Evolutionary conservation across 2,888 invertebrate species (phyloP).

Genomic region (Tridacna gigas): DNA sequence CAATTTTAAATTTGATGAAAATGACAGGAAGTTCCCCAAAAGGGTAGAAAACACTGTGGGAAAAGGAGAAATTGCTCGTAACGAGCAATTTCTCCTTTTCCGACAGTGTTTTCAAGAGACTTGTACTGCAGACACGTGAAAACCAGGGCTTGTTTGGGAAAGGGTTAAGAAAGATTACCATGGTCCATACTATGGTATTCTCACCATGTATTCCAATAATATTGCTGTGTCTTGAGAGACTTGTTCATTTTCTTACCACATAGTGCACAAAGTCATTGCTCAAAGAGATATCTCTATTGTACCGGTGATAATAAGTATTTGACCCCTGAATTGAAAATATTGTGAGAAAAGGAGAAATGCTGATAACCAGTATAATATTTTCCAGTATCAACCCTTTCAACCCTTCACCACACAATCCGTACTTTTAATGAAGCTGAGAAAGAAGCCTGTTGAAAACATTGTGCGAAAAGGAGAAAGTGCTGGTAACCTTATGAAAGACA

Average conservation of each 20-base stretch:
- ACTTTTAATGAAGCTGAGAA: background rate
- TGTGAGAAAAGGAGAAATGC: background rate
- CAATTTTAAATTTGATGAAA: no score
- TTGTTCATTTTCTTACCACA: no score
- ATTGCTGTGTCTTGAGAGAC: no score
- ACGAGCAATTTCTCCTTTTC: background rate
- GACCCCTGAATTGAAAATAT: constrained; percentile 1
- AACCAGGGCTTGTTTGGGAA: background rate
- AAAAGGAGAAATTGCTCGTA: background rate
- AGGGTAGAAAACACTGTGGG: background rate
- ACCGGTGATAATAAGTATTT: no score
- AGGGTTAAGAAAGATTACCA: no score
- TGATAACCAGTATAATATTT: background rate
- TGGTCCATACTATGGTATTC: no score
- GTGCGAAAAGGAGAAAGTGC: background rate
- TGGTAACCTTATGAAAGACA: no score
- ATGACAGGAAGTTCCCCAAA: no score
- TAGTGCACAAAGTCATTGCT: no score
- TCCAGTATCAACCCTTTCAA: background rate
- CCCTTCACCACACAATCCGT: background rate
- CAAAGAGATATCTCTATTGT: no score
- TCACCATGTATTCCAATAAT: no score
- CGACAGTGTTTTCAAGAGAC: background rate
- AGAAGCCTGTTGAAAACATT: background rate
- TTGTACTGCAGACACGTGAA: background rate